phyloP scores from a whole-genome alignment of 2,888 invertebrate species.

The Pediacus dermestoides region DNA sequence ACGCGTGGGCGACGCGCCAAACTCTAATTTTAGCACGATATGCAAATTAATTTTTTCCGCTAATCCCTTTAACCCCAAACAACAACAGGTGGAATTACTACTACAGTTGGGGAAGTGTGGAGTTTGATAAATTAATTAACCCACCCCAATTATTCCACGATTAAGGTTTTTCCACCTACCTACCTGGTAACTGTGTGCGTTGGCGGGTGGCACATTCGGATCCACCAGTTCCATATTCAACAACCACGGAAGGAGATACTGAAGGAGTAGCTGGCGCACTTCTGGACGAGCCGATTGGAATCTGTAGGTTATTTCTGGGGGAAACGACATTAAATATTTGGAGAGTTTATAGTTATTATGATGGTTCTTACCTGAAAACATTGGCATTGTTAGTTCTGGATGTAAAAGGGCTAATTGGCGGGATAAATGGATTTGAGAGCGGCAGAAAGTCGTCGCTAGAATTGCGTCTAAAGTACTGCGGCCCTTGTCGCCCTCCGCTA shows the following conservation, averaged over 20 bases:
- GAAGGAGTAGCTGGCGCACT: constrained; percentile 84
- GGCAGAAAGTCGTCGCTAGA: constrained; percentile 82
- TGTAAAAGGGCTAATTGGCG: constrained; percentile 90
- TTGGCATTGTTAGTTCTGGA: constrained; percentile 97
- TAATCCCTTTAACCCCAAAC: too few species aligned
- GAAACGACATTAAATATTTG: constrained; percentile 10
- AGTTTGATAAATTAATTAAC: too few species aligned
- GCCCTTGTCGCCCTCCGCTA: constrained; percentile 58
- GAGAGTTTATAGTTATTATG: constrained; percentile 1
- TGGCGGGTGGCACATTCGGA: constrained; percentile 89
- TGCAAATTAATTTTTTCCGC: too few species aligned
- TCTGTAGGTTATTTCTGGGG: constrained; percentile 90
- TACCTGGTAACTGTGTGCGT: constrained; percentile 82
- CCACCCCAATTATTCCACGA: too few species aligned
- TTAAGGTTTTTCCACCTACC: too few species aligned
- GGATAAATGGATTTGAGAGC: constrained; percentile 89
- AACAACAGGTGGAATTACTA: too few species aligned
- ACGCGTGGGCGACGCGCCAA: too few species aligned
- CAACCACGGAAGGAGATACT: constrained; percentile 94
- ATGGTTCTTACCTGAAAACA: constrained; percentile 84
- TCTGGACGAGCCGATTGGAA: constrained; percentile 94
- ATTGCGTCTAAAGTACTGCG: constrained; percentile 81
- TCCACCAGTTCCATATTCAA: constrained; percentile 98
- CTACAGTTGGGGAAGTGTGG: too few species aligned
- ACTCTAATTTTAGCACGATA: too few species aligned